A percentile compares a stretch with the other conserved stretches of the same genome.
These are phyloP conservation scores for Macroramphosus scolopax DNA, from an alignment of 2,797 vertebrate genomes.

Conservation along the genomic window DNA sequence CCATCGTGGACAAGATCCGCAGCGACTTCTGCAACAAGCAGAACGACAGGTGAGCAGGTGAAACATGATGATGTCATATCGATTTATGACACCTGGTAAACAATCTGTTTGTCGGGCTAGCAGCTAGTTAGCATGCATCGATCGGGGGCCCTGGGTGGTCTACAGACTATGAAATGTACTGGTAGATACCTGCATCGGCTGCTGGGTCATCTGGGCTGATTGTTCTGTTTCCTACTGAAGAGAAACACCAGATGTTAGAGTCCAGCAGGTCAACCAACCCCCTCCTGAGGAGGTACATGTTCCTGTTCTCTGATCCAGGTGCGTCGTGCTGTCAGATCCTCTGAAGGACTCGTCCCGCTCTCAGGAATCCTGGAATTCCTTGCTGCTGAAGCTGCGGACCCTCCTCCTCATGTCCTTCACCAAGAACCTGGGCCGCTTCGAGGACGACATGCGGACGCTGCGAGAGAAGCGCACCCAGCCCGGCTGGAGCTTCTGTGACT, in stretches of 20 bases:
- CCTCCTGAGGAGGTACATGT: no score
- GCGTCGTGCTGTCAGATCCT: constrained; percentile 93
- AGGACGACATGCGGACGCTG: constrained; percentile 97
- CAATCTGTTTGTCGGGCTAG: no score
- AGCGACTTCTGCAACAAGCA: constrained; percentile 99
- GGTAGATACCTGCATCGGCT: no score
- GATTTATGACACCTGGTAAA: no score
- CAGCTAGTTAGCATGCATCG: no score
- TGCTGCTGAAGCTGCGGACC: constrained; percentile 94
- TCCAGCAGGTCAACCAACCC: no score
- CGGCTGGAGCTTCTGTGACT: constrained; percentile 98
- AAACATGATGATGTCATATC: no score
- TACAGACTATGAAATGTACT: no score
- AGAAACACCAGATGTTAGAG: no score
- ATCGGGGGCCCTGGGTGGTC: no score
- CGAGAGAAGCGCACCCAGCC: constrained; percentile 97
- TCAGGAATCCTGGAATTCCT: constrained; percentile 96
- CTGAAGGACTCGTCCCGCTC: constrained; percentile 96
- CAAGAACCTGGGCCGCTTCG: constrained; percentile 95
- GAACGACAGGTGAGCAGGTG: constrained; percentile 88
- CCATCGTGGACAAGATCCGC: constrained; percentile 98
- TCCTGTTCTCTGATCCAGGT: constrained; percentile 71
- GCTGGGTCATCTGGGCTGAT: no score
- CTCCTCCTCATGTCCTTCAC: constrained; percentile 98
- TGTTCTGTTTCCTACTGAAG: no score